These are phyloP conservation scores for Stenichneumon culpator DNA, from an alignment of 2,888 invertebrate genomes.

Conservation along the genomic window DNA sequence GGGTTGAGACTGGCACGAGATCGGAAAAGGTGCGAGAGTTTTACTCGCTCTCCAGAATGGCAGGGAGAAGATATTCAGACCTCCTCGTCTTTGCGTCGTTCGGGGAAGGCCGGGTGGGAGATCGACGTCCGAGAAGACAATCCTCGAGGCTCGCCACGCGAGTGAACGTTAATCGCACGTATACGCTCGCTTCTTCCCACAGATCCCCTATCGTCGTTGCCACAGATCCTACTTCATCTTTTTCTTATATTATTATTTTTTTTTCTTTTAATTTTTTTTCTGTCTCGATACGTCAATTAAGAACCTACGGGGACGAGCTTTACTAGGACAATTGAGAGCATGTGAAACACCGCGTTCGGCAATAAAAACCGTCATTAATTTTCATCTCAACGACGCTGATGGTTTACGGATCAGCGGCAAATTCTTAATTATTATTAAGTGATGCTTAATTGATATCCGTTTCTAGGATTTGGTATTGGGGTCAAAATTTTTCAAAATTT, in stretches of 20 bases:
- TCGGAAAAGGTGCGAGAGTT: slow-evolving; percentile 83
- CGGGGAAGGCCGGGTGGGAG: slow-evolving; percentile 72
- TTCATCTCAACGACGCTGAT: not conserved
- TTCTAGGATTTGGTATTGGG: not conserved
- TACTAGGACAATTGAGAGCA: not conserved
- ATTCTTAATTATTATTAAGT: not conserved
- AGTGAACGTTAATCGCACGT: slow-evolving; percentile 57
- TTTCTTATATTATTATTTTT: slow-evolving; percentile 9
- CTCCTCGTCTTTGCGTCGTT: slow-evolving; percentile 4
- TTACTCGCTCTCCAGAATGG: slow-evolving; percentile 73
- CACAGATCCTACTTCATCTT: slow-evolving; percentile 36
- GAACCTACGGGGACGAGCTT: not conserved
- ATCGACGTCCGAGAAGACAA: slow-evolving; percentile 54
- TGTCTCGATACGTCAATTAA: slow-evolving; percentile 33
- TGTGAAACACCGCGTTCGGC: not conserved
- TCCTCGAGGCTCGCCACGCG: slow-evolving; percentile 41
- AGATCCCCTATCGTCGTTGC: slow-evolving; percentile 48
- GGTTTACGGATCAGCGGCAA: not conserved
- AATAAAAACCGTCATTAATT: not conserved
- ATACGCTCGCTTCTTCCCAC: slow-evolving; percentile 66
- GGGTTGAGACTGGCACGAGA: slow-evolving; percentile 82
- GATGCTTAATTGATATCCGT: not conserved
- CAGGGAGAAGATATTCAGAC: slow-evolving; percentile 41
- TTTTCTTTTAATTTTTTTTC: slow-evolving; percentile 4
- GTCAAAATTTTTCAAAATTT: not conserved